Percentiles rank a stretch among this genome's conserved stretches.
Evolutionary conservation across 2,113 vertebrate species (phyloP).

Genomic region (Oreocharis arfaki): DNA sequence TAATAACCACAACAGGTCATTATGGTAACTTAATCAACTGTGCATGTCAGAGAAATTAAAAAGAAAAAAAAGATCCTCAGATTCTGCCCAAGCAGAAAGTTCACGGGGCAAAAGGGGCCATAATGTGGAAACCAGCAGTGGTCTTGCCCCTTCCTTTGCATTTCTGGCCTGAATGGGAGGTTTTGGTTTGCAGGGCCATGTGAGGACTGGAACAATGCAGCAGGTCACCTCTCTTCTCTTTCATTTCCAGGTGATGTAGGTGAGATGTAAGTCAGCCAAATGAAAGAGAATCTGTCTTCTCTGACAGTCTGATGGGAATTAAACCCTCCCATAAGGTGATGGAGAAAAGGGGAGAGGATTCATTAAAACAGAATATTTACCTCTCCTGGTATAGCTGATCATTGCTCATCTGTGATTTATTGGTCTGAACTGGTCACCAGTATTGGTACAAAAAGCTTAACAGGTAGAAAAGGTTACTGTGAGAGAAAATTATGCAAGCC

Average conservation of each 20-base stretch:
- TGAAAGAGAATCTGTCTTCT: neutral
- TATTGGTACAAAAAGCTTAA: neutral
- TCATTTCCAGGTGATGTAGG: neutral
- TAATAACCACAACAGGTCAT: accelerated
- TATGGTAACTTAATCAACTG: neutral
- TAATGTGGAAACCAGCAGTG: neutral
- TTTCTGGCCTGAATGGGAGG: neutral
- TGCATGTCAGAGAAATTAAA: neutral
- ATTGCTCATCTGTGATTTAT: neutral
- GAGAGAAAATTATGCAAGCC: neutral
- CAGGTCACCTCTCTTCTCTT: neutral
- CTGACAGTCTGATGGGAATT: neutral
- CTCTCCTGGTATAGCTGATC: neutral
- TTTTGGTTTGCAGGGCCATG: neutral
- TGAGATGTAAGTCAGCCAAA: neutral
- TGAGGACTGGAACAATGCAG: neutral
- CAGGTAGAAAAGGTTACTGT: neutral
- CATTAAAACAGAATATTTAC: neutral
- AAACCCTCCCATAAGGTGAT: neutral
- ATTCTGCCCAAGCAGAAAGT: neutral
- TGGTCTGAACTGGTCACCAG: neutral
- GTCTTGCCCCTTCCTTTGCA: neutral
- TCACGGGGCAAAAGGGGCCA: neutral
- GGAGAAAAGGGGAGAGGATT: neutral
- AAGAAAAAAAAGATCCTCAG: neutral